These are phyloP conservation scores for Rhinoraja longicauda DNA, from an alignment of 2,797 vertebrate genomes.

Conservation along the genomic window DNA sequence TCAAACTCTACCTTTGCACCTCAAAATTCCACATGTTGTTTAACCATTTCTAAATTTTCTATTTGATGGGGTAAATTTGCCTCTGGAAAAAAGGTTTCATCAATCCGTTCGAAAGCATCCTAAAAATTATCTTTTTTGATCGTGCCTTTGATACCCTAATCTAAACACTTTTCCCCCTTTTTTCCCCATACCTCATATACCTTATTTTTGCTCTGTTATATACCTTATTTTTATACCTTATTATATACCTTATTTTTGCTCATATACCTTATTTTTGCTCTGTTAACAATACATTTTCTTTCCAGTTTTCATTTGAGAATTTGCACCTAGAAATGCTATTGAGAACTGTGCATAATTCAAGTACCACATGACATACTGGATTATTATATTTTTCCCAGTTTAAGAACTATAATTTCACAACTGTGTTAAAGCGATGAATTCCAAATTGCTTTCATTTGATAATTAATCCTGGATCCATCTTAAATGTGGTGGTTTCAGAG, in stretches of 20 bases:
- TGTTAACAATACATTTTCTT: no score
- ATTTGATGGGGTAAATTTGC: background rate
- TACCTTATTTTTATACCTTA: no score
- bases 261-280: no score
- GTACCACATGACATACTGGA: background rate
- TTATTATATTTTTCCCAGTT: background rate
- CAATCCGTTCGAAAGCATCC: background rate
- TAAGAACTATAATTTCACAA: background rate
- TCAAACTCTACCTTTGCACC: background rate
- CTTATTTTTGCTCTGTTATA: no score
- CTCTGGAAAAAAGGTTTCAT: background rate
- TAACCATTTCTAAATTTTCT: background rate
- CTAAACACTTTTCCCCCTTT: background rate
- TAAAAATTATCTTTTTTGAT: background rate
- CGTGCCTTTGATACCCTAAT: background rate
- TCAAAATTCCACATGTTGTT: background rate
- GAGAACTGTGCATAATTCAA: background rate
- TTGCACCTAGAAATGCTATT: background rate
- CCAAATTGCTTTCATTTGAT: background rate
- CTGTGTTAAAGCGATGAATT: background rate
- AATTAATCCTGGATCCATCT: background rate
- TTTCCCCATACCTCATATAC: background rate
- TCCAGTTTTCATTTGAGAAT: background rate
- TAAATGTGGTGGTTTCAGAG: background rate
- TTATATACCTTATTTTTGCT: no score